Evolutionary conservation across 2,888 invertebrate species (phyloP).

Genomic region (Hirtodrosophila cameraria): DNA sequence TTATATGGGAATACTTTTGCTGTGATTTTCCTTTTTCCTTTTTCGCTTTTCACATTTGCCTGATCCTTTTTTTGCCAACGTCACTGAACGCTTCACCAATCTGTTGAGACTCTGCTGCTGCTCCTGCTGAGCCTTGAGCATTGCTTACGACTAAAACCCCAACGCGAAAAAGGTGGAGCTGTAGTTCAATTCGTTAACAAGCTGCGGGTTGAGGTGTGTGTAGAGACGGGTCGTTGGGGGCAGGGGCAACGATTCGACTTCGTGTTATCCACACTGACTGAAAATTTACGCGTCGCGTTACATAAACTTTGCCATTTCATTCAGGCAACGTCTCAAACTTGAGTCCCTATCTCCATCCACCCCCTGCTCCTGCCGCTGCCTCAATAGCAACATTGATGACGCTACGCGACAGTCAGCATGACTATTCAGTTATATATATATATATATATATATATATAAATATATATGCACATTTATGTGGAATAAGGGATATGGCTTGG

Average conservation of each 20-base stretch:
- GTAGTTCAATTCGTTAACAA: conserved; percentile 77
- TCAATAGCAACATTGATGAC: too few species aligned
- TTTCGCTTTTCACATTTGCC: conserved; percentile 27
- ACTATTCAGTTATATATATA: conserved; percentile 50
- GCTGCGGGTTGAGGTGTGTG: conserved; percentile 6
- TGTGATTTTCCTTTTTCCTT: conserved; percentile 40
- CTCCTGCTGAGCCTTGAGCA: conserved; percentile 14
- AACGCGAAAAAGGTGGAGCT: conserved; percentile 75
- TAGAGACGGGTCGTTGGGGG: not conserved
- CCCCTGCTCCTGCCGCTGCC: too few species aligned
- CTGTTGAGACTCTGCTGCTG: conserved; percentile 56
- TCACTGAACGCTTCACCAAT: conserved; percentile 54
- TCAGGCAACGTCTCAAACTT: conserved; percentile 21
- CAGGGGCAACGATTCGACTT: not conserved
- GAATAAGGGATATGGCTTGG: conserved; percentile 43
- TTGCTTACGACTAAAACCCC: conserved; percentile 33
- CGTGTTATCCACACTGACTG: conserved; percentile 58
- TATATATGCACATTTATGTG: conserved; percentile 12
- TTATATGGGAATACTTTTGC: conserved; percentile 49
- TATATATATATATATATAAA: not conserved
- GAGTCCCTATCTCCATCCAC: not conserved
- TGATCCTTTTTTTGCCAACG: conserved; percentile 51
- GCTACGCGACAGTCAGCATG: conserved; percentile 66
- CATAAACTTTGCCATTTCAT: conserved; percentile 70
- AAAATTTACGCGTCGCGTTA: conserved; percentile 73